Base-by-base conservation (phyloP, 2,113 vertebrate genomes). In the Archocentrus centrarchus region DNA sequence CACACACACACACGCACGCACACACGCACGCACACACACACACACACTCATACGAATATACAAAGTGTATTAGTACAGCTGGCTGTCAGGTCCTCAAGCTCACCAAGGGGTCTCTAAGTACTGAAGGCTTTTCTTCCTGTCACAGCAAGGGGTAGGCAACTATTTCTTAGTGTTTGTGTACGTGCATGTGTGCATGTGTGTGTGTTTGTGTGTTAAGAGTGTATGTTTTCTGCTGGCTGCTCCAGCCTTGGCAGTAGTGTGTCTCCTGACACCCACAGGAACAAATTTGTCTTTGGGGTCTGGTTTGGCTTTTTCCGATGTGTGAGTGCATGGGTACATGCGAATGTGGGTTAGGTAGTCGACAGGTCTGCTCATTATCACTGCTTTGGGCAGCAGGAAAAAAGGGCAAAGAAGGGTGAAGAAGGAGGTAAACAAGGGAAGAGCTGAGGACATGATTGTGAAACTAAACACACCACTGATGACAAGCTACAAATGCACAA, bases 241-340 rank as follows among this genome's bases (percentile, higher is more conserved):
- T 86, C 80, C 87, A 90, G 57, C n/a, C 60, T 90, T 93, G 92
- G 92, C 93, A 93, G 86, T 84, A 63, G 68, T 5, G 20, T n/a
- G 80, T 91, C 90, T 91, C 86, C 82, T 92, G 91, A 89, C 90
- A 89, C 79, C 79, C n/a, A 27, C 89, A 88, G 91, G 84, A 89
- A 88, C 93, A 94, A 93, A 94, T 94, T 93, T 92, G 91, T 92
- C 92, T 93, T 92, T 92, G 93, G 90, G 90, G 82, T 94, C 93
- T 90, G 86, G 84, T 91, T 88, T 18, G 13, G 77, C 44, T 73
- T 88, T 90, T 92, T 79, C 77, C 61, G 50, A 82, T 62, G 77
- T 91, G 78, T 80, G 79, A 86, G 85, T 83, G 59, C 79, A 75
- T 3, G 79, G 44, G 78, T 18, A 50, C 47, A 59, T 86, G 62